Conservation (phyloP, 2,797 vertebrate genomes). For the Girardinus metallicus region DNA sequence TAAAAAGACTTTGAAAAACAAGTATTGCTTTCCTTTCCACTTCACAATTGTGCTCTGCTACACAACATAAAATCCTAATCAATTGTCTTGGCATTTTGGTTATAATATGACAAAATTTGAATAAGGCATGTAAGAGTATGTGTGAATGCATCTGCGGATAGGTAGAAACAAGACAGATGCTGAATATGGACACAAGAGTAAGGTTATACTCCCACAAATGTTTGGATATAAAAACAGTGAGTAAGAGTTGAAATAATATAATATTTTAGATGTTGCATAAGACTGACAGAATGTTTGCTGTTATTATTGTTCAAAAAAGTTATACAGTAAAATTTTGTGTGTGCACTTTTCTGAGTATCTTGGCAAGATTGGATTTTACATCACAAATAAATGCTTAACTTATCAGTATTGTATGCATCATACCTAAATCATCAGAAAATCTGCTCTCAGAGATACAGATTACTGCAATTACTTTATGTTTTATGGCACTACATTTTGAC, state of each 20-base stretch:
- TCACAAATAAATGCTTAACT: not conserved
- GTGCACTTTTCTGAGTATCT: not conserved
- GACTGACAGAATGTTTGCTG: not conserved
- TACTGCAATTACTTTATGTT: not conserved
- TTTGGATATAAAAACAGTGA: not conserved
- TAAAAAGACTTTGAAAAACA: not conserved
- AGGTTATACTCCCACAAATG: not conserved
- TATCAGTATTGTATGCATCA: not conserved
- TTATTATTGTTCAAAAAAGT: not conserved
- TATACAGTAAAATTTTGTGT: not conserved
- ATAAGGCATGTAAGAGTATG: not conserved
- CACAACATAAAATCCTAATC: not conserved
- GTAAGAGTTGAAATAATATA: not conserved
- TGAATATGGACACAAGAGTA: not conserved
- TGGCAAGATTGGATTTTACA: not conserved
- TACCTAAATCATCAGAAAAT: not conserved
- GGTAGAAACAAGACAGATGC: not conserved
- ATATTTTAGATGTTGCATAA: not conserved
- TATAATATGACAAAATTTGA: not conserved
- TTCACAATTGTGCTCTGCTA: not conserved
- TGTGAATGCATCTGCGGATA: not conserved
- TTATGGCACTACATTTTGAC: slow-evolving; percentile 1
- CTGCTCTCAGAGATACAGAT: not conserved
- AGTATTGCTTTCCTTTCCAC: not conserved
- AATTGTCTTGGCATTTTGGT: not conserved